A percentile compares a stretch with the other conserved stretches of the same genome.
phyloP scores from a whole-genome alignment of 2,113 vertebrate genomes.

The Perca fluviatilis region DNA sequence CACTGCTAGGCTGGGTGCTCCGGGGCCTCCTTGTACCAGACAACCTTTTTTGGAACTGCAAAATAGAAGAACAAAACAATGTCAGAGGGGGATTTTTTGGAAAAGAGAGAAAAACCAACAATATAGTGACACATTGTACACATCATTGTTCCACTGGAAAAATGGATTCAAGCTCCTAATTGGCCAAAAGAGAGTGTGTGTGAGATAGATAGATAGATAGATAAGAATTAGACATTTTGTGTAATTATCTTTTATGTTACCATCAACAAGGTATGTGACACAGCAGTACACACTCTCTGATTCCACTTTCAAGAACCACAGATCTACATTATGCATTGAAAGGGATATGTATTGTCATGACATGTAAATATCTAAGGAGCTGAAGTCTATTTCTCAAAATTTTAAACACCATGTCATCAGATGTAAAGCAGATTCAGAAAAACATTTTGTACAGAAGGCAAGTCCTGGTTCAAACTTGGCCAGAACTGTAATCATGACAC shows the following conservation, averaged over 20 bases:
- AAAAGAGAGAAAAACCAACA: neutral
- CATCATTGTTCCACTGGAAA: too few species aligned
- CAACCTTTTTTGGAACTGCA: slow-evolving; percentile 81
- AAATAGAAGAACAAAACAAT: neutral
- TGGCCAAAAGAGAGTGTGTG: too few species aligned
- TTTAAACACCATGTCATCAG: too few species aligned
- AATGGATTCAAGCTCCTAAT: too few species aligned
- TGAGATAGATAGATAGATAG: too few species aligned
- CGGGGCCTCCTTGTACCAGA: slow-evolving; percentile 82
- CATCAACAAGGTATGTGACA: too few species aligned
- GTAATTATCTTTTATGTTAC: too few species aligned
- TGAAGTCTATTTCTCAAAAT: neutral
- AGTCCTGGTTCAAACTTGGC: neutral
- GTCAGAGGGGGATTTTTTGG: neutral
- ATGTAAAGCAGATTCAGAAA: neutral
- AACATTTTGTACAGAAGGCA: neutral
- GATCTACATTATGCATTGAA: neutral
- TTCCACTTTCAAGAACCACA: neutral
- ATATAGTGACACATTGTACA: neutral
- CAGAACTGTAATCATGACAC: neutral
- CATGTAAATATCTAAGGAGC: neutral
- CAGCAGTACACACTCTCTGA: too few species aligned
- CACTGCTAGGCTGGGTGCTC: slow-evolving; percentile 80
- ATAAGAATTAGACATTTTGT: too few species aligned
- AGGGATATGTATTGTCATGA: neutral